A percentile compares a stretch with the other conserved stretches of the same genome.
These are phyloP conservation scores for Scopus umbretta DNA, from an alignment of 2,113 vertebrate genomes.

Conservation along the genomic window DNA sequence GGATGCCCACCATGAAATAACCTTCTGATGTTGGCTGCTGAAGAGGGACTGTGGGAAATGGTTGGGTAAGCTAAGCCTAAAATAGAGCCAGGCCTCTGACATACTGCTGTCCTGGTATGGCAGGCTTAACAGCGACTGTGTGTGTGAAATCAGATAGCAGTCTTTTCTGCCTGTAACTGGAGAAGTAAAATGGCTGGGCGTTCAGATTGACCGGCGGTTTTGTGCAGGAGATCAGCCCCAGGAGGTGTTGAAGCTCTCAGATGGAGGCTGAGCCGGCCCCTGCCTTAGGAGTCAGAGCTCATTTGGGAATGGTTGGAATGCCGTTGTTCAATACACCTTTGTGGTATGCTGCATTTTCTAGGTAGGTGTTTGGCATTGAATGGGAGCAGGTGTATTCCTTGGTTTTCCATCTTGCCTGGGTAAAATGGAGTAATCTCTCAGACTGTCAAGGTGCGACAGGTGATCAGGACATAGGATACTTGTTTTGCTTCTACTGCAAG, in stretches of 20 bases:
- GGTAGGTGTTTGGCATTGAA: not conserved
- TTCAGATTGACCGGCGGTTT: accelerated
- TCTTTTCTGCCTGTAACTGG: not conserved
- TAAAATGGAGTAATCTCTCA: not conserved
- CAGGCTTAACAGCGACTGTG: not conserved
- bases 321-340: accelerated
- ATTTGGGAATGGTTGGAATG: accelerated
- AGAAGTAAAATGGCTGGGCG: accelerated
- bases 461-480: accelerated
- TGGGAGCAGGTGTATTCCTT: not conserved
- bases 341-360: not conserved
- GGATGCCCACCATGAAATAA: not conserved
- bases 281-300: accelerated
- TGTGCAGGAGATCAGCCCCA: accelerated
- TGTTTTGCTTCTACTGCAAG: not conserved
- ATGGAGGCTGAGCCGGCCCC: accelerated
- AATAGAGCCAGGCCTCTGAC: not conserved
- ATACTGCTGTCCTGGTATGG: not conserved
- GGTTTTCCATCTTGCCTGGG: not conserved
- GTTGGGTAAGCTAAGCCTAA: not conserved
- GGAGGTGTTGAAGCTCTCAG: not conserved
- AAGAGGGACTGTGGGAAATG: not conserved
- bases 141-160: not conserved
- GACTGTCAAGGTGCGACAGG: not conserved
- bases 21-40: not conserved